Conservation (phyloP, 1,140 invertebrate genomes). For the Leguminivora glycinivorella region DNA sequence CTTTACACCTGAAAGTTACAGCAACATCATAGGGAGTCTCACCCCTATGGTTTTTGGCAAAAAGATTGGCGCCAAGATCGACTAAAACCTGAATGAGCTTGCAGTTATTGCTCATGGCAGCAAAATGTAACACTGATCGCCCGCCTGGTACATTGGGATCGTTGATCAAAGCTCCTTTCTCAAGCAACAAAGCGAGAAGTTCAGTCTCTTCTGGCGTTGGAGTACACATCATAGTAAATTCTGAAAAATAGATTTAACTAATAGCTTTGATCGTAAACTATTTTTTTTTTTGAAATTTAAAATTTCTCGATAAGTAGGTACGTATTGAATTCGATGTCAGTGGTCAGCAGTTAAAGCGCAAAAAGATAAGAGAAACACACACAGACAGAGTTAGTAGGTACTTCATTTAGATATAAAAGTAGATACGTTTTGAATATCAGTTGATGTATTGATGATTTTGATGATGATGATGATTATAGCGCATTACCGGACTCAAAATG, state of each 20-base stretch:
- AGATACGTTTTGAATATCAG: too few species aligned
- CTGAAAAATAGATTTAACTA: conserved; percentile 39
- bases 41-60: conserved; percentile 53
- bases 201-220: conserved; percentile 56
- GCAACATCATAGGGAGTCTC: conserved; percentile 62
- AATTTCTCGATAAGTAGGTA: too few species aligned
- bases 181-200: conserved; percentile 54
- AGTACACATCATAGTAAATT: conserved; percentile 67
- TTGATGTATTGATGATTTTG: too few species aligned
- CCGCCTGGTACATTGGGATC: conserved; percentile 60
- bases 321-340: too few species aligned
- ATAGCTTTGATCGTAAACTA: not conserved
- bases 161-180: conserved; percentile 60
- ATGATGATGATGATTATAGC: too few species aligned
- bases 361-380: too few species aligned
- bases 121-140: conserved; percentile 65
- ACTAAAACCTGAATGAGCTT: conserved; percentile 53
- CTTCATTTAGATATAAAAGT: too few species aligned
- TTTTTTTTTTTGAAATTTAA: too few species aligned
- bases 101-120: conserved; percentile 68
- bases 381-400: too few species aligned
- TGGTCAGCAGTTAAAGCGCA: too few species aligned
- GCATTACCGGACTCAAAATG: too few species aligned
- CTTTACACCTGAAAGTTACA: conserved; percentile 52
- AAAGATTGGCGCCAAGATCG: conserved; percentile 56